Base-by-base conservation (phyloP, 64 coral and sea anemone species). In the Montipora efflorescens region DNA sequence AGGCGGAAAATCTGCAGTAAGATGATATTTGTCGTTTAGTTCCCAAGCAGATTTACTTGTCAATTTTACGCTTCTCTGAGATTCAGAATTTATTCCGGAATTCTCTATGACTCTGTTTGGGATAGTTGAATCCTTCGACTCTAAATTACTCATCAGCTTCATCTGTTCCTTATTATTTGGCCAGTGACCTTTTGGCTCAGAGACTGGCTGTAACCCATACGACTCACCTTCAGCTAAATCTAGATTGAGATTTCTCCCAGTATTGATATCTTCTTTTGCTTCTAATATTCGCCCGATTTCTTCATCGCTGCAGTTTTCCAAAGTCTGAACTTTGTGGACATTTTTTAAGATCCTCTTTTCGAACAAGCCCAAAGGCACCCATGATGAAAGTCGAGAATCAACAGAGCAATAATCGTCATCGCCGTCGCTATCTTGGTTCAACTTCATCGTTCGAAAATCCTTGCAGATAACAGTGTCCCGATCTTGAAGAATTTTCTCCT, bases 41-140 rank as follows among this genome's bases (percentile, higher is more conserved):
- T 71, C 64, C 82, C 82, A 86, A 71, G 82, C 82, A 86, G 64
- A 21, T 86, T 86, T 86, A n/a, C 70, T 46, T 49, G 48, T 48
- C 1, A 64, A 69, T 48, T 71, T 51, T 71, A 46, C 48, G 6
- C 21, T 52, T 78, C 14, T 50, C 15, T 48, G 16, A 8, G 76
- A 19, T 86, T 51, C 82, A 11, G 6, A 5, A 6, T 49, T 19
- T 18, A 19, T 50, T 72, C 8, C 10, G 3, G 19, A 50, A 19
- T 51, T 45, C 4, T 49, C 46, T 16, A 14, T 64, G 14, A 12
- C 61, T 20, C 5, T 43, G 9, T 71, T 18, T 49, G 11, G 62
- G 1, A 23, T 5, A 19, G 1, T 52, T 8, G 36, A 0, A 50
- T 49, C 67, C 19, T 44, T 1, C 3, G 15, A 50, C 43, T 21